These are phyloP conservation scores for Mormyrops boulengeri DNA, from an alignment of 2,797 vertebrate genomes.

Conservation along the genomic window DNA sequence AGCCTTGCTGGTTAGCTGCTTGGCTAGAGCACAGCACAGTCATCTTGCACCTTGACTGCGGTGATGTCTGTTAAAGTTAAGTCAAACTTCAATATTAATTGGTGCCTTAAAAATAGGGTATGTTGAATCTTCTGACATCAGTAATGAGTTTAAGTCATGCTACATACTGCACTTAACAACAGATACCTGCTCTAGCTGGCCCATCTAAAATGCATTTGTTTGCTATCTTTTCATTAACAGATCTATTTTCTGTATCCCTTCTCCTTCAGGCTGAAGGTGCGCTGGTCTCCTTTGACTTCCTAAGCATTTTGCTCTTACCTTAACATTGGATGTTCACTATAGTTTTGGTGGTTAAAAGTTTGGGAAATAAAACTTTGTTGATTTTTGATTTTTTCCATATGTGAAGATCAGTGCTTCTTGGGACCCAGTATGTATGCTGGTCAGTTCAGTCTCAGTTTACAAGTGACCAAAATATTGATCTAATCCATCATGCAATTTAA, in stretches of 20 bases:
- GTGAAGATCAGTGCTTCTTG: background rate
- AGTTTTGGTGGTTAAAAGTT: conserved; percentile 36
- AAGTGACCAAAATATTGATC: background rate
- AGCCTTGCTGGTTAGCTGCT: background rate
- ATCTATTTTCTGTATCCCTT: conserved; percentile 21
- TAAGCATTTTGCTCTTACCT: conserved; percentile 40
- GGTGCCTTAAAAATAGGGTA: background rate
- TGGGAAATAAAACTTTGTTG: conserved; percentile 40
- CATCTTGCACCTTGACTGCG: background rate
- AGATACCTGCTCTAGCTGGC: conserved; percentile 29
- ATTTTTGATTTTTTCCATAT: background rate
- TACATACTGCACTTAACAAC: conserved; percentile 27
- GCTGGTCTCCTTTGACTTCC: conserved; percentile 60
- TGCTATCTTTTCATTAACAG: conserved; percentile 23
- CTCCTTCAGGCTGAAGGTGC: background rate
- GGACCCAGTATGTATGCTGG: background rate
- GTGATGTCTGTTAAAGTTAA: background rate
- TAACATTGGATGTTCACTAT: conserved; percentile 29
- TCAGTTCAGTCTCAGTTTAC: background rate
- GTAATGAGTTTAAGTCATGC: background rate
- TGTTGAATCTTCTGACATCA: background rate
- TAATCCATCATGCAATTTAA: background rate
- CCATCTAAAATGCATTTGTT: background rate
- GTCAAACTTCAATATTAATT: background rate
- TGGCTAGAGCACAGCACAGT: background rate